phyloP scores from a whole-genome alignment of 2,888 invertebrate species.

The Rhagonycha fulva region DNA sequence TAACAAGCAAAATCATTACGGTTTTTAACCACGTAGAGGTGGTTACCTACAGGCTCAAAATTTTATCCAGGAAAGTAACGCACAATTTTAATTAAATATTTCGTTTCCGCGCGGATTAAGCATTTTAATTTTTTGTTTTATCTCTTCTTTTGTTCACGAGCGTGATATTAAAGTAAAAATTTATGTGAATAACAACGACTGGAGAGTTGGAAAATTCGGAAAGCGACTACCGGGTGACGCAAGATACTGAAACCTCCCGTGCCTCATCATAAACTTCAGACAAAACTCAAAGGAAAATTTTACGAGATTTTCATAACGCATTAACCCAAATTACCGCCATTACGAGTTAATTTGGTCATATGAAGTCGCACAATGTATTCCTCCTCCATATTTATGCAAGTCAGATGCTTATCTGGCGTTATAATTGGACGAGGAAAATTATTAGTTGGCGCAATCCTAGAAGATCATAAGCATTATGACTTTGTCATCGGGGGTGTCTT shows the following conservation, averaged over 20 bases:
- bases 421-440: conserved; percentile 29
- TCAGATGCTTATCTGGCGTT: conserved; percentile 19
- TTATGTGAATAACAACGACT: neutral
- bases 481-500: conserved; percentile 24
- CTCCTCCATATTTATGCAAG: conserved; percentile 17
- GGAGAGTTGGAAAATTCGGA: neutral
- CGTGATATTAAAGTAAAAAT: neutral
- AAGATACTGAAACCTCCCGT: neutral
- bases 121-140: neutral
- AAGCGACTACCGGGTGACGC: neutral
- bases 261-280: neutral
- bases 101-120: neutral
- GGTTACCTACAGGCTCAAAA: neutral
- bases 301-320: neutral
- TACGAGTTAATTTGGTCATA: conserved; percentile 20
- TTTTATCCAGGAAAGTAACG: neutral
- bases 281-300: neutral
- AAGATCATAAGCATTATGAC: conserved; percentile 28
- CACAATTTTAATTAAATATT: neutral
- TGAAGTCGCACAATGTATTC: conserved; percentile 16
- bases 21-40: neutral
- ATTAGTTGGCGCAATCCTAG: conserved; percentile 32
- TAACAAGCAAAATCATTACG: neutral
- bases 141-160: neutral
- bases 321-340: conserved; percentile 7